Evolutionary conservation across 2,888 invertebrate genomes (phyloP).

Genomic region (Rotaria macrura): DNA sequence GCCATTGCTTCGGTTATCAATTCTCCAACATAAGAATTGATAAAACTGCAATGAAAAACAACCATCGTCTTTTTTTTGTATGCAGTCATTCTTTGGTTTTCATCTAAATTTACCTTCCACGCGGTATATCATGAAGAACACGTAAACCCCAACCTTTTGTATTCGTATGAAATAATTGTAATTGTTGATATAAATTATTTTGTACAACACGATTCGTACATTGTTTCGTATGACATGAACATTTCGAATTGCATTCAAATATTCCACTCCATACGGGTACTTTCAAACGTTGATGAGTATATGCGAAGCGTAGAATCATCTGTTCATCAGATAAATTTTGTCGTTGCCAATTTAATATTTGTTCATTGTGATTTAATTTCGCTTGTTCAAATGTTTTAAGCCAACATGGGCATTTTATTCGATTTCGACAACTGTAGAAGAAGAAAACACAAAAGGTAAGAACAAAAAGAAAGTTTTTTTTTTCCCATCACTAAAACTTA

Average conservation of each 20-base stretch:
- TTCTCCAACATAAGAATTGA: background rate
- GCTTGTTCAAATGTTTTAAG: constrained; percentile 72
- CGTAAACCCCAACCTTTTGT: constrained; percentile 84
- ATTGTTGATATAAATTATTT: constrained; percentile 63
- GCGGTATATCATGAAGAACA: constrained; percentile 83
- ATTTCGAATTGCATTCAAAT: constrained; percentile 77
- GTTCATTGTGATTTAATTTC: background rate
- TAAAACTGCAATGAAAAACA: background rate
- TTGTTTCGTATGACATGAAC: constrained; percentile 62
- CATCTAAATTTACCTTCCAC: constrained; percentile 62
- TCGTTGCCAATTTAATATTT: background rate
- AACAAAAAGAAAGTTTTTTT: background rate
- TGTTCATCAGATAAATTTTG: background rate
- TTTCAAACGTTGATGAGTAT: constrained; percentile 13
- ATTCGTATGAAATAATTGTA: constrained; percentile 84
- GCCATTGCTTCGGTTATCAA: background rate
- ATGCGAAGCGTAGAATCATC: background rate
- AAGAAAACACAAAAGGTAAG: too few relatives aligned
- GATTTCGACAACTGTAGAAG: constrained; percentile 62
- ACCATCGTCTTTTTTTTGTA: too few relatives aligned
- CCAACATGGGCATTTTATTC: constrained; percentile 77
- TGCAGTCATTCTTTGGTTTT: too few relatives aligned
- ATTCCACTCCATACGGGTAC: constrained; percentile 52
- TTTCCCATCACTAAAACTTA: background rate
- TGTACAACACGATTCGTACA: constrained; percentile 90